Evolutionary conservation across 2,797 vertebrate species (phyloP).

Genomic region (Darevskia nairensis): DNA sequence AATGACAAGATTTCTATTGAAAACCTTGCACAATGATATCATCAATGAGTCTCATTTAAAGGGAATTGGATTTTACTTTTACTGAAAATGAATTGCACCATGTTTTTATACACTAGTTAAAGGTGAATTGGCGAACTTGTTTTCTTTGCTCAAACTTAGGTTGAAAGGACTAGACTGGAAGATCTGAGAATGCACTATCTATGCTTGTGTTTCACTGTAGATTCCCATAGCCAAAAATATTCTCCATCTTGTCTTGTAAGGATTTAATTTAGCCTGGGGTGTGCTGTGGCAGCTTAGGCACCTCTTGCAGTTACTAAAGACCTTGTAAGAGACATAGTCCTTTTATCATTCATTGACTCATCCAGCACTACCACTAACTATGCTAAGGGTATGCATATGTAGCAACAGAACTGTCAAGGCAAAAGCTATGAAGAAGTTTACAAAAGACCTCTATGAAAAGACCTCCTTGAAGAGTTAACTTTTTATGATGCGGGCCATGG

Average conservation of each 20-base stretch:
- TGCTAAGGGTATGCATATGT: slow-evolving; percentile 49
- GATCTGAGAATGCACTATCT: not conserved
- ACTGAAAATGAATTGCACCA: not conserved
- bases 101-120: not conserved
- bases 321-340: slow-evolving; percentile 5
- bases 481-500: slow-evolving; percentile 24
- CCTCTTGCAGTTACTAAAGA: slow-evolving; percentile 26
- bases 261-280: slow-evolving; percentile 26
- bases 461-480: slow-evolving; percentile 21
- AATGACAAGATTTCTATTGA: too few species aligned
- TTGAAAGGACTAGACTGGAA: not conserved
- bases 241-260: slow-evolving; percentile 14
- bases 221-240: slow-evolving; percentile 17
- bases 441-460: slow-evolving; percentile 14
- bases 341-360: slow-evolving; percentile 33
- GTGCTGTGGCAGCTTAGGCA: slow-evolving; percentile 13
- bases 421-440: slow-evolving; percentile 22
- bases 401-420: slow-evolving; percentile 46
- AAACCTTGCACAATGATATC: not conserved
- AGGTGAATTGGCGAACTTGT: not conserved
- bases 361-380: slow-evolving; percentile 7
- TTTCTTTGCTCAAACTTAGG: not conserved
- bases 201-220: not conserved
- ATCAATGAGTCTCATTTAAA: not conserved
- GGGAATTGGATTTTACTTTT: not conserved